These are phyloP conservation scores for Arion vulgaris DNA, from an alignment of 1,140 invertebrate species.

Conservation along the genomic window DNA sequence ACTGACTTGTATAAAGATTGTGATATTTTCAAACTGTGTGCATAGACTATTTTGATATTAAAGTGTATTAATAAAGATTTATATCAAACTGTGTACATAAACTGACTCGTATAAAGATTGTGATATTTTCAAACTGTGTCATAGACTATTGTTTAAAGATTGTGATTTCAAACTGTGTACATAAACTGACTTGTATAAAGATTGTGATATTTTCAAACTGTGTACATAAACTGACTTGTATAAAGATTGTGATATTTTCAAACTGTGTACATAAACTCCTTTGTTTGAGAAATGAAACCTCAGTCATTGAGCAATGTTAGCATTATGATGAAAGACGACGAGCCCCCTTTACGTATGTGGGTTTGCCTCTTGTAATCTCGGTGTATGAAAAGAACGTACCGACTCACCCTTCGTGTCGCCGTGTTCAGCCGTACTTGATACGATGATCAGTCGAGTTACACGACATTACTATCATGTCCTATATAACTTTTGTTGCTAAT, in stretches of 20 bases:
- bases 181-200: no score
- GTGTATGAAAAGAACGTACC: not conserved
- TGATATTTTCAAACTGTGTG: not conserved
- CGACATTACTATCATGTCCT: not conserved
- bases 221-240: no score
- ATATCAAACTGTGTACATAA: no score
- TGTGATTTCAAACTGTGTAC: no score
- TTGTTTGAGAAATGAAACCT: not conserved
- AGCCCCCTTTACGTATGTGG: not conserved
- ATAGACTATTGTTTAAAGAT: no score
- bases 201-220: no score
- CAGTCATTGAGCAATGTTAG: not conserved
- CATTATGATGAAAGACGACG: not conserved
- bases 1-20: no score
- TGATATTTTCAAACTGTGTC: not conserved
- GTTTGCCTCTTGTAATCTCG: not conserved
- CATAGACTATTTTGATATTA: not conserved
- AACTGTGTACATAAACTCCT: not conserved
- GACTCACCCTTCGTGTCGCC: not conserved
- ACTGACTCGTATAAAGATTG: no score
- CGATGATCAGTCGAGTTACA: not conserved
- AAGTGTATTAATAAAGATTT: no score
- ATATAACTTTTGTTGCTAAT: not conserved
- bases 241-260: not conserved
- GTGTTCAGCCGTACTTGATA: not conserved